Evolutionary conservation across 2,888 invertebrate genomes (phyloP).

Genomic region (Esperia sulphurella): DNA sequence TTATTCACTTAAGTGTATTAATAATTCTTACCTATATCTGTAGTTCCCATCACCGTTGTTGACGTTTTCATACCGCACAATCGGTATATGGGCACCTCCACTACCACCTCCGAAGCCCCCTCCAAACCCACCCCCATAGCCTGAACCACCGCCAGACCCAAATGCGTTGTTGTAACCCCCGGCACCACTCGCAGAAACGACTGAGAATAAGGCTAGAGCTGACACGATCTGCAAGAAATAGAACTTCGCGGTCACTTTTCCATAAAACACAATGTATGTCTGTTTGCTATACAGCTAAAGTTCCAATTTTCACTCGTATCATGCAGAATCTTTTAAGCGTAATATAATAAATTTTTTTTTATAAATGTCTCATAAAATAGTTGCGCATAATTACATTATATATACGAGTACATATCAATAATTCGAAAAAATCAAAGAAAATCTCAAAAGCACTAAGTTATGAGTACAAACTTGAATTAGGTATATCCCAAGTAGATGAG

Average conservation of each 20-base stretch:
- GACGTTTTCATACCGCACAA: constrained; percentile 78
- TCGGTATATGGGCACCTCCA: constrained; percentile 72
- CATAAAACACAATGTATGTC: no score
- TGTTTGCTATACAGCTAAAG: no score
- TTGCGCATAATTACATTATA: neutral
- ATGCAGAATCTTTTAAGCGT: no score
- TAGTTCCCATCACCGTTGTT: constrained; percentile 82
- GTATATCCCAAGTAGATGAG: no score
- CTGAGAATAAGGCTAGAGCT: constrained; percentile 28
- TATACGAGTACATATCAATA: no score
- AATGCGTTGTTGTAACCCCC: constrained; percentile 28
- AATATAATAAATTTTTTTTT: constrained; percentile 1
- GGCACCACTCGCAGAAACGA: constrained; percentile 32
- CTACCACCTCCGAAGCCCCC: constrained; percentile 24
- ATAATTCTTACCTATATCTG: constrained; percentile 71
- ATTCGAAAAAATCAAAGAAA: no score
- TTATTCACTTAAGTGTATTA: no score
- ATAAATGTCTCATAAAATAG: constrained; percentile 1
- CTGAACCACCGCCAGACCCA: constrained; percentile 5
- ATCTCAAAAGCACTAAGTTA: no score
- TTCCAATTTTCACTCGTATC: no score
- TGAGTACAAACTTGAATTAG: no score
- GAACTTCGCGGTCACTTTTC: neutral
- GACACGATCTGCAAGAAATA: constrained; percentile 30
- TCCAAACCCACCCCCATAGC: constrained; percentile 13